Base-by-base conservation (phyloP, 2,113 vertebrate genomes). In the Notothenia coriiceps region DNA sequence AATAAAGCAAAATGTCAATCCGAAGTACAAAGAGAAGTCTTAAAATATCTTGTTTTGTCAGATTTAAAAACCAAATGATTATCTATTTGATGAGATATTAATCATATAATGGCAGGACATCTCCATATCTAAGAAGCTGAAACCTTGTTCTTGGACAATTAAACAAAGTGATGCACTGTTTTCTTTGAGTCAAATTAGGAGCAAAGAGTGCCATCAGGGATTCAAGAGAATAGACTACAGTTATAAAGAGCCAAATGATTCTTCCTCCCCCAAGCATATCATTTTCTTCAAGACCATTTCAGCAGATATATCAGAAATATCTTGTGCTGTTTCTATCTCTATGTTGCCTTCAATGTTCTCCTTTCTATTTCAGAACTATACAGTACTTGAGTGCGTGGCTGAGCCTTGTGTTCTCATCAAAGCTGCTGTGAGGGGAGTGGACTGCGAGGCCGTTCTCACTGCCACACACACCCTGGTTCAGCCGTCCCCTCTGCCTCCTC, bases 401-500 rank as follows among this genome's bases (percentile, higher is more conserved):
- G 94, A 94, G 0, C 95, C 96, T 40, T 94, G 92, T 67, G 79
- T 94, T 75, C 92, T 95, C 63, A 94, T 95, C 78, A 96, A 96
- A 90, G 95, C 94, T 0, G 95, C 95, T 29, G 95, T 96, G 89
- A 96, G 96, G 18, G 46, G 2, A 35, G 35, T 33, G 1, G 63
- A 44, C 7, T 1, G 2, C 2, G 49, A 20, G 25, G 11, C 8
- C 3, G 35, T 4, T 17, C 95, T 94, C 64, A 86, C 95, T 44
- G 94, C 95, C 89, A 94, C 94, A 86, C 94, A 95, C 43, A 88
- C 96, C 75, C 95, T 94, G 80, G 91, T 95, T 86, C 95, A 91
- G 71, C 94, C 95, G 15, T 96, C 96, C 1, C 96, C 96, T 91
- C 80, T 97, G 76, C 97, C 96, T 76, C 93, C 93, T 18, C 94